Base-by-base conservation (phyloP, 2,113 vertebrate genomes). In the Pontoporia blainvillei region DNA sequence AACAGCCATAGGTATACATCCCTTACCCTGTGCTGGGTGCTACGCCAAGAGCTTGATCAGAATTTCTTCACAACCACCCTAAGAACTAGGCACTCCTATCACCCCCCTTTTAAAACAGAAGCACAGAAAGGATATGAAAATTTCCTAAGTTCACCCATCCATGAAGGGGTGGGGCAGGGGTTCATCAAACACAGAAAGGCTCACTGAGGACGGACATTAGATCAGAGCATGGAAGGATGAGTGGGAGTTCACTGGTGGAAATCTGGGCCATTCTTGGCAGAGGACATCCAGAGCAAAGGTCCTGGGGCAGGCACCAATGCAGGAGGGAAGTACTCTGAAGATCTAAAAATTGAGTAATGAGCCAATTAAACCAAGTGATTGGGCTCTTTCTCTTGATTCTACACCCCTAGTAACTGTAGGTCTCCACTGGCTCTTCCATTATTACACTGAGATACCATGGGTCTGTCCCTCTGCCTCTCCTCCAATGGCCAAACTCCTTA, bases 1-100 rank as follows among this genome's bases (percentile, higher is more conserved):
- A n/a, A 15, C 1, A 6, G n/a, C 29, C n/a, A 0, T 1, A 1
- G 12, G 15, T 11, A 4, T 0, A 5, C 49, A 10, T 61, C 36
- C 13, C 81, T 39, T 12, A 8, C 25, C 12, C 0, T 6, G 2
- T 5, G 46, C 31, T 9, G 0, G 13, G 31, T 4, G 0, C 36
- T 10, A 27, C 15, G 21, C 34, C 31, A 13, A 36, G 44, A 18
- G 13, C 8, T 3, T 25, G 0, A 9, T 7, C 2, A 1, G 2
- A 2, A 6, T 76, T 69, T 59, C 49, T 36, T 41, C 7, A 10
- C 61, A 25, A 10, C 41, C 36, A 8, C 23, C 6, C 27, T 9
- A 6, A 82, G 66, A 31, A 6, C 34, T 7, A 3, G 41, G 49
- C 18, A 0, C 1, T 5, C 15, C 2, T 2, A 2, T 5, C 27